A percentile compares a stretch with the other conserved stretches of the same genome.
These are phyloP conservation scores for Oreortyx pictus DNA, from an alignment of 2,797 vertebrate species.

Conservation along the genomic window DNA sequence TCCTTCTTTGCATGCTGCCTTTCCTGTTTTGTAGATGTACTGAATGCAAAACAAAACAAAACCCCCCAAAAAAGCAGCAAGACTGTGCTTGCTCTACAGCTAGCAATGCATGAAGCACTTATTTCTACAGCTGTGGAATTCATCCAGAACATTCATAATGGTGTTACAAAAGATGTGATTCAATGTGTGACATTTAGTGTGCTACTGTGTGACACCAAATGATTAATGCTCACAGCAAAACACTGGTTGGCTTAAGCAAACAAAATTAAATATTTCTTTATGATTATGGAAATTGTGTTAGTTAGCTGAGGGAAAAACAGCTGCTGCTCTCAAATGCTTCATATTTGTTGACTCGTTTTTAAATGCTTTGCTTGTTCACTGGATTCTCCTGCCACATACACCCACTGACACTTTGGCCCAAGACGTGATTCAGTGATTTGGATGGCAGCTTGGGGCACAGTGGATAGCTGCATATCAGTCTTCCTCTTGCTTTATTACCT, in stretches of 20 bases:
- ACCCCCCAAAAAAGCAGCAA: background rate
- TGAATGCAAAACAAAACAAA: constrained; percentile 41
- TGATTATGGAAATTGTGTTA: constrained; percentile 21
- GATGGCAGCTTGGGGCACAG: background rate
- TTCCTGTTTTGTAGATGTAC: constrained; percentile 24
- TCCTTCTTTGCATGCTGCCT: constrained; percentile 25
- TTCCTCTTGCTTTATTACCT: background rate
- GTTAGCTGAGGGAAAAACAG: background rate
- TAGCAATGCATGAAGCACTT: constrained; percentile 52
- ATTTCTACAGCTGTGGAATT: constrained; percentile 27
- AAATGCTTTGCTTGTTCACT: background rate
- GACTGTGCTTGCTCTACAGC: constrained; percentile 2
- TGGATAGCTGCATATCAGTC: background rate
- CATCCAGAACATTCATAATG: constrained; percentile 27
- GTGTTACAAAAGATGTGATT: background rate
- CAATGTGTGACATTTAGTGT: constrained; percentile 21
- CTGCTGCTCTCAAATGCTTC: constrained; percentile 23
- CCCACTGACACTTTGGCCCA: background rate
- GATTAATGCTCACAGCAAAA: constrained; percentile 56
- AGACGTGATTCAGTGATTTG: background rate
- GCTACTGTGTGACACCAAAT: constrained; percentile 12
- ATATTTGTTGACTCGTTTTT: background rate
- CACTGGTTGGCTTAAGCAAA: constrained; percentile 38
- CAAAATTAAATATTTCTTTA: constrained; percentile 37
- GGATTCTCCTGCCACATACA: background rate